These are phyloP conservation scores for Sterrhoptilus dennistouni DNA, from an alignment of 2,113 vertebrate species.

Conservation along the genomic window DNA sequence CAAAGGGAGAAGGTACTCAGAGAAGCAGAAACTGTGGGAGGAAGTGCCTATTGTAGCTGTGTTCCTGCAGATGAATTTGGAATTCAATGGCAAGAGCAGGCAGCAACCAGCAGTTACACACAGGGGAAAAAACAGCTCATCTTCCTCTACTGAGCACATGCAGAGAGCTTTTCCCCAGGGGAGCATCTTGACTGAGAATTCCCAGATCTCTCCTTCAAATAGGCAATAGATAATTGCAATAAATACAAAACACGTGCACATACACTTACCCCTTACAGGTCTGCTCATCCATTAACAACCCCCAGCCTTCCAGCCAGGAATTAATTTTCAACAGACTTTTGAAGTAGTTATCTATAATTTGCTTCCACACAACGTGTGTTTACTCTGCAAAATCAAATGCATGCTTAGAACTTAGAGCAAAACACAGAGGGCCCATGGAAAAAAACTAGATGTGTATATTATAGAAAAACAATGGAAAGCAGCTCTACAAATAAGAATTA, in stretches of 20 bases:
- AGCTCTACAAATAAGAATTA: background rate
- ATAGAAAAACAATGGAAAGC: background rate
- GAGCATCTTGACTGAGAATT: background rate
- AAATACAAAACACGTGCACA: background rate
- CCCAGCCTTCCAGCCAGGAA: background rate
- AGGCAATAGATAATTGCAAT: background rate
- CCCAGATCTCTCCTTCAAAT: background rate
- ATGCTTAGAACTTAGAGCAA: background rate
- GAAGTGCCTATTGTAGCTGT: background rate
- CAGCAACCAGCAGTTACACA: background rate
- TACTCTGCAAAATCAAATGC: constrained; percentile 29
- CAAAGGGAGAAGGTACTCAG: background rate
- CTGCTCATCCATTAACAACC: background rate
- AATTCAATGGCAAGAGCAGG: background rate
- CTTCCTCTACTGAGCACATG: background rate
- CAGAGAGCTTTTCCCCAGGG: background rate
- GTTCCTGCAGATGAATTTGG: background rate
- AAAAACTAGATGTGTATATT: background rate
- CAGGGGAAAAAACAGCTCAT: background rate
- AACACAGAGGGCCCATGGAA: background rate
- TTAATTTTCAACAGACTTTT: background rate
- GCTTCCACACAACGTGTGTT: background rate
- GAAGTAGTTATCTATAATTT: constrained; percentile 5
- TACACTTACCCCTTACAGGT: background rate
- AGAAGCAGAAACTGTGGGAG: background rate